Evolutionary conservation across 2,888 invertebrate species (phyloP).

Genomic region (Sepiola atlantica): DNA sequence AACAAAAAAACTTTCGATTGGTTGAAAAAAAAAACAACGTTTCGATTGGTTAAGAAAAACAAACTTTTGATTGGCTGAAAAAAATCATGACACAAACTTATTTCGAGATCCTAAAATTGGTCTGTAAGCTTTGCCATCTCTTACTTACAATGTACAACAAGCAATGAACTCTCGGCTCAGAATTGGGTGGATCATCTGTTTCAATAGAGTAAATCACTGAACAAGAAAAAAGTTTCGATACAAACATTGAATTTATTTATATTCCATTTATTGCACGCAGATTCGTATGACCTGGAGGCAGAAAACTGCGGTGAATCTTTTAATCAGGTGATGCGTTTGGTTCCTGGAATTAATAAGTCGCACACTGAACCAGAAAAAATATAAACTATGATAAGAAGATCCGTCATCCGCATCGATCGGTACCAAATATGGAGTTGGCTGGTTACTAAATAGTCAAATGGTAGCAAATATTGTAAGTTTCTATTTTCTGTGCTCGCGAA

Average conservation of each 20-base stretch:
- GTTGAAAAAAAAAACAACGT: too few species aligned
- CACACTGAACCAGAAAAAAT: neutral
- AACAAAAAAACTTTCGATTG: too few species aligned
- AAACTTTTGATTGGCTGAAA: too few species aligned
- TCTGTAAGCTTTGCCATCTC: too few species aligned
- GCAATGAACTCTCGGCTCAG: too few species aligned
- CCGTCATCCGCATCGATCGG: neutral
- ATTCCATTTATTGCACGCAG: neutral
- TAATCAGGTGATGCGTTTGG: neutral
- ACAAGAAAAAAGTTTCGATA: neutral
- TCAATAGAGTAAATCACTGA: neutral
- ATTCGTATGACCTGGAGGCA: neutral
- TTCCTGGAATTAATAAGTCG: neutral
- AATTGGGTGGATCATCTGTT: neutral
- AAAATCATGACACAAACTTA: too few species aligned
- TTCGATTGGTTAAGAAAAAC: too few species aligned
- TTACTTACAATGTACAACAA: too few species aligned
- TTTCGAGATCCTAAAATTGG: too few species aligned
- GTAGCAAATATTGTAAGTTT: neutral
- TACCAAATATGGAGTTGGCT: neutral
- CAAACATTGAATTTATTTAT: neutral
- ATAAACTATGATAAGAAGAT: neutral
- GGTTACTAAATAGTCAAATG: neutral
- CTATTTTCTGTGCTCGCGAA: neutral
- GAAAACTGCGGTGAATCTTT: neutral